Percentiles rank a stretch among this genome's conserved stretches.
phyloP scores from a whole-genome alignment of 2,113 vertebrate species.

The Protobothrops flavoviridis region DNA sequence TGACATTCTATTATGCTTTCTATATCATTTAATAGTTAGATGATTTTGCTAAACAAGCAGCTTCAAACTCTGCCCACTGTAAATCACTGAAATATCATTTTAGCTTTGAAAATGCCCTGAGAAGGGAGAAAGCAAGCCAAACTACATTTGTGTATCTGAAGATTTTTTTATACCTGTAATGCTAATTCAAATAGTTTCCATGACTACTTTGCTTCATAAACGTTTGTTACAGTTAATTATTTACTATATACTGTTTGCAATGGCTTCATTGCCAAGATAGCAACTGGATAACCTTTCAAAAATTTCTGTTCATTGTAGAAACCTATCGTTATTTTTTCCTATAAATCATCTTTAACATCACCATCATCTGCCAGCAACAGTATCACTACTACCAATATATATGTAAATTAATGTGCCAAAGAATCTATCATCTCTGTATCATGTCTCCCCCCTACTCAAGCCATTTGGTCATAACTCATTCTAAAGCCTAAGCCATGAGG shows the following conservation, averaged over 20 bases:
- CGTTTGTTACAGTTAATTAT: slow-evolving; percentile 10
- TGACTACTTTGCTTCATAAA: background rate
- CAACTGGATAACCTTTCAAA: background rate
- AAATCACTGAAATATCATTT: background rate
- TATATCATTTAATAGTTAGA: background rate
- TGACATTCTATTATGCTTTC: fast-evolving
- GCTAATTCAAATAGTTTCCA: slow-evolving; percentile 14
- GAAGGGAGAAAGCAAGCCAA: background rate
- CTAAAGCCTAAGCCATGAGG: background rate
- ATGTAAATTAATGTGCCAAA: background rate
- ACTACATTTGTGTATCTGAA: background rate
- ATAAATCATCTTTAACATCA: background rate
- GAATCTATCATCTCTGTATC: background rate
- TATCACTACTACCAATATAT: background rate
- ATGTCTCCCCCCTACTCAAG: background rate
- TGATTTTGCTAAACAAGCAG: slow-evolving; percentile 7
- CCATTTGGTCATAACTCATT: background rate
- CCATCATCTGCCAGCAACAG: background rate
- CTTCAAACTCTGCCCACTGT: background rate
- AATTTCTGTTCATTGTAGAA: background rate
- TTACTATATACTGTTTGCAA: background rate
- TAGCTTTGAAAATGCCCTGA: background rate
- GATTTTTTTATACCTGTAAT: background rate
- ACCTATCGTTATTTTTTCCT: background rate
- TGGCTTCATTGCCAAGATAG: background rate